Percentiles rank a stretch among this genome's conserved stretches.
phyloP scores from a whole-genome alignment of 2,113 vertebrate genomes.

The Nycticorax nycticorax region DNA sequence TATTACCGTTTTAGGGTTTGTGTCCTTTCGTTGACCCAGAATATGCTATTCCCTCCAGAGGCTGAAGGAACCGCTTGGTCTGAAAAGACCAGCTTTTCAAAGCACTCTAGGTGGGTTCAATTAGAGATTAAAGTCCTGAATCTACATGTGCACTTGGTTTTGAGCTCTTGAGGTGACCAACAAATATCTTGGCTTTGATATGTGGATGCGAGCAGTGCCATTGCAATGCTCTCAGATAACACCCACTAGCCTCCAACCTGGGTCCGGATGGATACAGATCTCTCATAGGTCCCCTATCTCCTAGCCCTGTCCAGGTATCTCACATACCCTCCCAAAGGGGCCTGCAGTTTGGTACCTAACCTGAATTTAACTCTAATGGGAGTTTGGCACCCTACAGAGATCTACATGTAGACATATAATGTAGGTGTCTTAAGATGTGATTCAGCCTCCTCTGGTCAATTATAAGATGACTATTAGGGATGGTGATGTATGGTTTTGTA shows the following conservation, averaged over 20 bases:
- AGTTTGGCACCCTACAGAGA: neutral
- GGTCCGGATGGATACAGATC: neutral
- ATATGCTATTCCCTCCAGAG: neutral
- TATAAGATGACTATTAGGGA: neutral
- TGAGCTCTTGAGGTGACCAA: neutral
- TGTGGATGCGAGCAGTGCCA: neutral
- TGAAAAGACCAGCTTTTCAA: neutral
- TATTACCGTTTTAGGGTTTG: neutral
- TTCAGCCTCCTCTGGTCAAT: neutral
- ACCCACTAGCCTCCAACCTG: neutral
- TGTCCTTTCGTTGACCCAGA: neutral
- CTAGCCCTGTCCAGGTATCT: neutral
- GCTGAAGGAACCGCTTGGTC: neutral
- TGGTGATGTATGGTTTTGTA: neutral
- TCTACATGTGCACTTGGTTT: neutral
- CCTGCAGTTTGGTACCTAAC: neutral
- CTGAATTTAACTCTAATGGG: neutral
- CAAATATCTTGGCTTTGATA: neutral
- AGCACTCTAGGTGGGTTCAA: neutral
- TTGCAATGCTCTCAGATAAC: neutral
- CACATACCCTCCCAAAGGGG: neutral
- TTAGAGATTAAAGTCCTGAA: neutral
- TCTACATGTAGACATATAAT: neutral
- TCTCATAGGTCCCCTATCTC: neutral
- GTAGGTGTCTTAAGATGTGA: neutral